phyloP scores from a whole-genome alignment of 30 jellyfish, hydroid and myxozoan species.

The Hydractinia symbiolongicarpus region DNA sequence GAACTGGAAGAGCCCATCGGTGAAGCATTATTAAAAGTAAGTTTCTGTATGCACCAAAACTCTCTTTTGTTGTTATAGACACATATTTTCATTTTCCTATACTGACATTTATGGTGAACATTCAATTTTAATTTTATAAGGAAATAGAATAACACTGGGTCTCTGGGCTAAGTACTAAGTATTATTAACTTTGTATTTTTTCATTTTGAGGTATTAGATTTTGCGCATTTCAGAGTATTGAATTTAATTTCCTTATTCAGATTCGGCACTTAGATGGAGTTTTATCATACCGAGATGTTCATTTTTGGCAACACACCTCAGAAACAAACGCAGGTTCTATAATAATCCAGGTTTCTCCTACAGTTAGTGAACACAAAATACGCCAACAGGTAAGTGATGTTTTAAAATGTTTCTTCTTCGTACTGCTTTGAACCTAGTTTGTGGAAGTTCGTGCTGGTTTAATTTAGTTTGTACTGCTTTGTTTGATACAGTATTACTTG shows the following conservation, averaged over 20 bases:
- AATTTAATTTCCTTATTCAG: constrained; percentile 8
- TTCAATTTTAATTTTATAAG: too few species aligned
- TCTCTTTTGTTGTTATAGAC: background rate
- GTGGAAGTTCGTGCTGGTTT: too few species aligned
- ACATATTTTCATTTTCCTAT: too few species aligned
- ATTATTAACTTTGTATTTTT: too few species aligned
- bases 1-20: constrained; percentile 45
- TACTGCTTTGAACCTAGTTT: background rate
- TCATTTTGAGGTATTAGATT: too few species aligned
- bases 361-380: constrained; percentile 57
- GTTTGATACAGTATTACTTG: too few species aligned
- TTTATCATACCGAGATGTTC: constrained; percentile 62
- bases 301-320: constrained; percentile 74
- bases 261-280: constrained; percentile 59
- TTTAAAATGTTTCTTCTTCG: background rate
- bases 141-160: too few species aligned
- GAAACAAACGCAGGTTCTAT: constrained; percentile 56
- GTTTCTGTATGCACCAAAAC: background rate
- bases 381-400: constrained; percentile 52
- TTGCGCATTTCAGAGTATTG: too few species aligned
- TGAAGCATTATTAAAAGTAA: constrained; percentile 58
- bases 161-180: too few species aligned
- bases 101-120: too few species aligned
- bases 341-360: constrained; percentile 57
- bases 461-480: too few species aligned